Evolutionary conservation across 2,888 invertebrate species (phyloP).

Genomic region (Malachius bipustulatus): DNA sequence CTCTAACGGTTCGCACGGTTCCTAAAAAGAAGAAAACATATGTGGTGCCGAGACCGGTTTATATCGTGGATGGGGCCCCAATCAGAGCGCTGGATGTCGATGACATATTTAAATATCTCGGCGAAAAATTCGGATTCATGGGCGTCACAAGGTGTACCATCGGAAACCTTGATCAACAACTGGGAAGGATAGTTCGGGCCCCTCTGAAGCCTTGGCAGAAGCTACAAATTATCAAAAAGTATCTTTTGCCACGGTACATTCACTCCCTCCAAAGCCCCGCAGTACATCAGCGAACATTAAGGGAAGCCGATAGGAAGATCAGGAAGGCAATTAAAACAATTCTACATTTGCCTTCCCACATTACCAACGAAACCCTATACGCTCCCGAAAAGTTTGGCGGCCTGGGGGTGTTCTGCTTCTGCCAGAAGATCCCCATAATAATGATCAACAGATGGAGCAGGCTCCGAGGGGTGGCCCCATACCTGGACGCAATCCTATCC

Average conservation of each 20-base stretch:
- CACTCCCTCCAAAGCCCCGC: conserved; percentile 5
- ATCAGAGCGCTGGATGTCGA: no score
- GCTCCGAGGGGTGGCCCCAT: neutral
- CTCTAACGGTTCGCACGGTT: no score
- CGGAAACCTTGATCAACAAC: neutral
- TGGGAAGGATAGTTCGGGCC: no score
- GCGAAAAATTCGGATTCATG: no score
- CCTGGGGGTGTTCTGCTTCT: neutral
- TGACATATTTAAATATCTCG: no score
- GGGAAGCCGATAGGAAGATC: conserved; percentile 1
- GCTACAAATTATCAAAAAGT: no score
- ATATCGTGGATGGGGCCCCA: conserved; percentile 4
- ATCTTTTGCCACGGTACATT: neutral
- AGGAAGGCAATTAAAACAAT: conserved; percentile 5
- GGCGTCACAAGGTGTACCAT: no score
- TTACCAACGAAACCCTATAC: conserved; percentile 5
- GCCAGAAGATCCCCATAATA: neutral
- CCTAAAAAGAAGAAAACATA: no score
- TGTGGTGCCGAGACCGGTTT: no score
- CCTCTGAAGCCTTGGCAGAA: conserved; percentile 7
- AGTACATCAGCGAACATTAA: neutral
- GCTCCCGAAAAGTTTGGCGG: conserved; percentile 5
- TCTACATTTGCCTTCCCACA: conserved; percentile 7
- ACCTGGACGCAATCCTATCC: no score
- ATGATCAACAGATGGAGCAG: neutral